A percentile compares a stretch with the other conserved stretches of the same genome.
Conservation (phyloP, 1,140 invertebrate genomes). For the Scaptodrosophila lebanonensis region DNA sequence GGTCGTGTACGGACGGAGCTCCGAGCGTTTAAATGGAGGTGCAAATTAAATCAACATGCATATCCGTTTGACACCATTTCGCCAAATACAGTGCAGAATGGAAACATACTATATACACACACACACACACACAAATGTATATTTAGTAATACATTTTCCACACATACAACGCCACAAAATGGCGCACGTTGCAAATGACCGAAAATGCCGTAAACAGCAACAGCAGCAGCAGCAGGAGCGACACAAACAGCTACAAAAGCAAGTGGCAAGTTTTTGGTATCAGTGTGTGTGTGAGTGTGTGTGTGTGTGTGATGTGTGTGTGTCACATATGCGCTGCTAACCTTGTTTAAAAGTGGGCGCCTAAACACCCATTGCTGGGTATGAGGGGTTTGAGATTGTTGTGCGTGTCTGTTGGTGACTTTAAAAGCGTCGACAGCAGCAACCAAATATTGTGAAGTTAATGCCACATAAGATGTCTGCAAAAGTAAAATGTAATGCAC, state of each 20-base stretch:
- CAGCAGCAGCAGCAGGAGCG: constrained; percentile 4
- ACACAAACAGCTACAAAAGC: constrained; percentile 34
- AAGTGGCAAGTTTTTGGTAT: constrained; percentile 21
- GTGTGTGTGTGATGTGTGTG: constrained; percentile 6
- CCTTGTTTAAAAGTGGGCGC: constrained; percentile 42
- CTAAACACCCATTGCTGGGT: constrained; percentile 18
- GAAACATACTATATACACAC: too few species aligned
- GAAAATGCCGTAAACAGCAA: constrained; percentile 30
- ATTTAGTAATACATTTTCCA: too few species aligned
- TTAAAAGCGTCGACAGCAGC: too few species aligned
- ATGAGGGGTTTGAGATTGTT: constrained; percentile 6
- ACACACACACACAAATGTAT: too few species aligned
- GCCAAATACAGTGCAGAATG: constrained; percentile 23
- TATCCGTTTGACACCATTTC: constrained; percentile 74
- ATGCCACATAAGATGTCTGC: constrained; percentile 26
- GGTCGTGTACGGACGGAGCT: constrained; percentile 6
- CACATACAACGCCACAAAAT: constrained; percentile 45
- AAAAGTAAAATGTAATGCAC: constrained; percentile 17
- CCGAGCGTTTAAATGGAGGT: constrained; percentile 63
- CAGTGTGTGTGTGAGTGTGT: constrained; percentile 1
- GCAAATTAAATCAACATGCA: constrained; percentile 76
- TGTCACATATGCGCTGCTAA: constrained; percentile 11
- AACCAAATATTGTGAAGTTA: too few species aligned
- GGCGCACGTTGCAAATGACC: constrained; percentile 65
- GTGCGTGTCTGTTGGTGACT: too few species aligned